A percentile compares a stretch with the other conserved stretches of the same genome.
phyloP scores from a whole-genome alignment of 2,797 vertebrate genomes.

The Pangasius sanitwongsei region DNA sequence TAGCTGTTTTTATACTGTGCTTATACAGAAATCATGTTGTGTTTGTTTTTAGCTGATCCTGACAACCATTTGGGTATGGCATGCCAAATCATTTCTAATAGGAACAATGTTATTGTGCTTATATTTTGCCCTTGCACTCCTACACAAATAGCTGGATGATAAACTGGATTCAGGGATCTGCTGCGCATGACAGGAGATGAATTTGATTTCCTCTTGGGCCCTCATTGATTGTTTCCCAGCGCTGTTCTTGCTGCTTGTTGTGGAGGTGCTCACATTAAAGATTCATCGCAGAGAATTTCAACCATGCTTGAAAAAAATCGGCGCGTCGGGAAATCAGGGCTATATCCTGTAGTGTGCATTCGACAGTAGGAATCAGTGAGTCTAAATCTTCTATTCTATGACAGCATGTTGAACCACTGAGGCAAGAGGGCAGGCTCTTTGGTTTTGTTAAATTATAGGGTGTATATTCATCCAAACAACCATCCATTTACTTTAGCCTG shows the following conservation, averaged over 20 bases:
- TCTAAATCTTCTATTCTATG: neutral
- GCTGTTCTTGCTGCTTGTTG: neutral
- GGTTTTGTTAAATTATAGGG: constrained; percentile 20
- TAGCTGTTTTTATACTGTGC: neutral
- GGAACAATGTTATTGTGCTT: too few species aligned
- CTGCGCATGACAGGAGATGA: neutral
- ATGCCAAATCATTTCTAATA: neutral
- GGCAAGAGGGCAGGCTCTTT: neutral
- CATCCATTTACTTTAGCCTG: constrained; percentile 19
- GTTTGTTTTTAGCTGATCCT: neutral
- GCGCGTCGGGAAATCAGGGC: neutral
- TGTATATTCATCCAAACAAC: neutral
- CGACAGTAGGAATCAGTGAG: neutral
- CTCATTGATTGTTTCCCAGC: neutral
- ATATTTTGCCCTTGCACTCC: neutral
- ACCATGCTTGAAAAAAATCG: neutral
- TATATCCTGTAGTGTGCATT: neutral
- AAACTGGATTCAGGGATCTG: neutral
- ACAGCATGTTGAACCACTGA: too few species aligned
- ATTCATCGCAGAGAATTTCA: neutral
- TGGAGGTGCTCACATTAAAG: neutral
- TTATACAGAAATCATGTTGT: neutral
- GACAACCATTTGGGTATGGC: neutral
- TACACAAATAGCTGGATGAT: neutral
- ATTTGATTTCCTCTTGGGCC: neutral